Percentiles rank a stretch among this genome's conserved stretches.
Conservation (phyloP, 1,140 invertebrate genomes). For the Leptinotarsa lineolata region DNA sequence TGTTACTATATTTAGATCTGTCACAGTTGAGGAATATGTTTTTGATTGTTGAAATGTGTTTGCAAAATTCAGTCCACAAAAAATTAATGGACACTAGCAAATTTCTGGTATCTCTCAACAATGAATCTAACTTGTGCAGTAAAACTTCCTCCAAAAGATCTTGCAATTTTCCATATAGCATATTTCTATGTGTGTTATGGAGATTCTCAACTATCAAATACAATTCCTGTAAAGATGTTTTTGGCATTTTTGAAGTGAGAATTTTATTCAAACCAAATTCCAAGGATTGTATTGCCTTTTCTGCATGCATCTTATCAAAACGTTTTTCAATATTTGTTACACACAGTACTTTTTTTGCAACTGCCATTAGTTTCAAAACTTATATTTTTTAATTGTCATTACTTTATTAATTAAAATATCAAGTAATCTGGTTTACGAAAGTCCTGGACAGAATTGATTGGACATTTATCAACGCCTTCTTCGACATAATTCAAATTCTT, state of each 20-base stretch:
- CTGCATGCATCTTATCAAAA: not conserved
- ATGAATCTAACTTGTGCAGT: slow-evolving; percentile 82
- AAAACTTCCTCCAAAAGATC: slow-evolving; percentile 86
- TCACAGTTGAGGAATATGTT: slow-evolving; percentile 97
- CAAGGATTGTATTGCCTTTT: slow-evolving; percentile 51
- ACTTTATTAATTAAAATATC: not conserved
- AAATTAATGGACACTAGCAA: slow-evolving; percentile 89
- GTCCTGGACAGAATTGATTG: too few relatives aligned
- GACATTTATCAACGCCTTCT: too few relatives aligned
- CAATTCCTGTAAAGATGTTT: slow-evolving; percentile 87
- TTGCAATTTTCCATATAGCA: slow-evolving; percentile 78
- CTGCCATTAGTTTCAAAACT: slow-evolving; percentile 18
- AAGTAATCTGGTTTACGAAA: too few relatives aligned
- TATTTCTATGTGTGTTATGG: slow-evolving; percentile 81
- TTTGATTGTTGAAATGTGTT: slow-evolving; percentile 96
- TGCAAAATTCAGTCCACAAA: slow-evolving; percentile 91
- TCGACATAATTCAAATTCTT: too few relatives aligned
- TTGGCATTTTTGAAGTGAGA: slow-evolving; percentile 85
- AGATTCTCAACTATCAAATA: slow-evolving; percentile 95
- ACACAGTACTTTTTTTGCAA: slow-evolving; percentile 14
- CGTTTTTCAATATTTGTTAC: slow-evolving; percentile 13
- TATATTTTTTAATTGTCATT: slow-evolving; percentile 9
- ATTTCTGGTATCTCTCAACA: slow-evolving; percentile 81
- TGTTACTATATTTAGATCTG: slow-evolving; percentile 61
- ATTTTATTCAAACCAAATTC: slow-evolving; percentile 89